Percentiles rank a stretch among this genome's conserved stretches.
These are phyloP conservation scores for Stomatorhinus walkeri DNA, from an alignment of 2,797 vertebrate genomes.

Conservation along the genomic window DNA sequence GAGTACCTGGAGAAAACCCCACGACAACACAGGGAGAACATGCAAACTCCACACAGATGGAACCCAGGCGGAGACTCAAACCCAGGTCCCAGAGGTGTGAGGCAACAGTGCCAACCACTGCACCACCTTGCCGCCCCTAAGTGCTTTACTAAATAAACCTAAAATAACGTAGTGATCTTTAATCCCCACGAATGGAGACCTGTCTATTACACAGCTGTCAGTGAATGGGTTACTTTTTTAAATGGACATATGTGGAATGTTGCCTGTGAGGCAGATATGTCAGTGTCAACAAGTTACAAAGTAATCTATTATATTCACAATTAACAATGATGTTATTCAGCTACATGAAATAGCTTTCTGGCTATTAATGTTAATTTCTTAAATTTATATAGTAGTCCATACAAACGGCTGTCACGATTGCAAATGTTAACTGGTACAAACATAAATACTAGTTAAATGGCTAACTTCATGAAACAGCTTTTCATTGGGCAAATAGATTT, in stretches of 20 bases:
- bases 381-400: neutral
- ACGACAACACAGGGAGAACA: no score
- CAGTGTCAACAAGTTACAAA: neutral
- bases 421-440: neutral
- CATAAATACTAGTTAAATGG: neutral
- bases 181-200: neutral
- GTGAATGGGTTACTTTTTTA: neutral
- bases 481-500: neutral
- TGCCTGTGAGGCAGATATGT: neutral
- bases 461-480: neutral
- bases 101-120: no score
- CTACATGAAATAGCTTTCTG: neutral
- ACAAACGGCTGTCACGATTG: neutral
- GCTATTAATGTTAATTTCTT: neutral
- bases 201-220: neutral
- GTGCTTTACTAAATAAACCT: neutral
- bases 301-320: neutral
- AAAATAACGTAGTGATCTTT: neutral
- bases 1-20: no score
- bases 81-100: no score
- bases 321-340: neutral
- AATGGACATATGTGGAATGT: neutral
- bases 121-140: neutral
- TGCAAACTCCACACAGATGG: no score
- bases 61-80: no score